Evolutionary conservation across 2,797 vertebrate species (phyloP), one percentile per base, ranked within the genome.

Genomic region (Fistularia tabacaria): DNA sequence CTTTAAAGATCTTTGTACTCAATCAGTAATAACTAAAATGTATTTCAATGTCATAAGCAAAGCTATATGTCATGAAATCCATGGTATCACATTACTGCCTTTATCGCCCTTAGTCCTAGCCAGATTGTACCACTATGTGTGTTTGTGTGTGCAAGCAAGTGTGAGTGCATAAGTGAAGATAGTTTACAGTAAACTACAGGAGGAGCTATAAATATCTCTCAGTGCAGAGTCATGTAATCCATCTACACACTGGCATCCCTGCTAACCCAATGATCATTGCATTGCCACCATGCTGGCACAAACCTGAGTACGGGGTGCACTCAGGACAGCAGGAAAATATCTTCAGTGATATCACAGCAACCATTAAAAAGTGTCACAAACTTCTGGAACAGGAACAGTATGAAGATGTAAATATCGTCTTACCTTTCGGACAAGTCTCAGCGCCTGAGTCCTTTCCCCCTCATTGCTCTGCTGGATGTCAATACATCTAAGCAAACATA

Each of bases 391-490:
- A 25, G 25, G 25, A 25, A 25, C 25, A 25, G 25, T 25, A 25
- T 25, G 25, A 25, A 25, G 25, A 25, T 25, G 25, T 25, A 2
- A 25, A 25, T 25, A 25, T 25, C 25, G 25, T 25, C 25, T 25
- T 90, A 99, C 97, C 94, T 99, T 99, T 91, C 97, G 90, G 76
- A 99, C 95, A 62, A 99, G 90, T 80, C 97, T 91, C 83, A 99
- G 94, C 70, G 95, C 97, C 84, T 99, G 97, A 64, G 97, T 99
- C 80, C 96, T 91, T 85, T 99, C 97, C 58, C 97, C 97, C 90
- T 99, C 97, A 49, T 99, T 99, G 89, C 97, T 99, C 87, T 98
- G 97, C 70, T 99, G 97, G 88, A 99, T 99, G 84, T 99, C 97
- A 81, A 99, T 98, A 87, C 95, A 99, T 88, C 97, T 98, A 79